Conservation (phyloP, 2,888 invertebrate genomes). For the Pandemis corylana region DNA sequence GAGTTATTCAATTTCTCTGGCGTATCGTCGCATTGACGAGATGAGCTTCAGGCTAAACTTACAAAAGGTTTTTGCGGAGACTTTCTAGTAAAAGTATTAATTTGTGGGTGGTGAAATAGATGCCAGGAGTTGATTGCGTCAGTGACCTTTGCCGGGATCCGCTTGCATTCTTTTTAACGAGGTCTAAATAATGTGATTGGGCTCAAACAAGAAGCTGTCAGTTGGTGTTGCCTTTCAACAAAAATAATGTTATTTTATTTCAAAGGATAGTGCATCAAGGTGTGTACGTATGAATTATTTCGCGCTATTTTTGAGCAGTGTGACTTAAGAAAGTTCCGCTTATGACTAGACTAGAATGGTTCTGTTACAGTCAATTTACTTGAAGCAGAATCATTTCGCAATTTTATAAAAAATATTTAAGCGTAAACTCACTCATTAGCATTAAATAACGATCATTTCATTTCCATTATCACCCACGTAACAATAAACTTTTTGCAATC, state of each 20-base stretch:
- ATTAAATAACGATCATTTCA: background rate
- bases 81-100: slow-evolving; percentile 31
- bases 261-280: too few relatives aligned
- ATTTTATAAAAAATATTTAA: background rate
- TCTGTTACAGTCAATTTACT: background rate
- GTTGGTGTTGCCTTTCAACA: too few relatives aligned
- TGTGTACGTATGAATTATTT: too few relatives aligned
- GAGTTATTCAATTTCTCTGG: slow-evolving; percentile 38
- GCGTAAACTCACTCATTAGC: background rate
- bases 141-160: slow-evolving; percentile 32
- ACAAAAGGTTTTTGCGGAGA: slow-evolving; percentile 22
- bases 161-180: slow-evolving; percentile 11
- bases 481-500: slow-evolving; percentile 9
- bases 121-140: slow-evolving; percentile 14
- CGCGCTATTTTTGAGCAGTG: too few relatives aligned
- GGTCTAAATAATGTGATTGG: background rate
- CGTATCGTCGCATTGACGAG: slow-evolving; percentile 14
- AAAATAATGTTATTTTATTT: too few relatives aligned
- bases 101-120: slow-evolving; percentile 16
- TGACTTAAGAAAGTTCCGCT: too few relatives aligned
- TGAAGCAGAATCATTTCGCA: background rate
- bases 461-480: background rate
- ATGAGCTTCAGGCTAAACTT: slow-evolving; percentile 19
- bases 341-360: too few relatives aligned
- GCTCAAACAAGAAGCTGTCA: background rate